A percentile compares a stretch with the other conserved stretches of the same genome.
phyloP scores from a whole-genome alignment of 2,888 invertebrate genomes.

The Marronus borbonicus region DNA sequence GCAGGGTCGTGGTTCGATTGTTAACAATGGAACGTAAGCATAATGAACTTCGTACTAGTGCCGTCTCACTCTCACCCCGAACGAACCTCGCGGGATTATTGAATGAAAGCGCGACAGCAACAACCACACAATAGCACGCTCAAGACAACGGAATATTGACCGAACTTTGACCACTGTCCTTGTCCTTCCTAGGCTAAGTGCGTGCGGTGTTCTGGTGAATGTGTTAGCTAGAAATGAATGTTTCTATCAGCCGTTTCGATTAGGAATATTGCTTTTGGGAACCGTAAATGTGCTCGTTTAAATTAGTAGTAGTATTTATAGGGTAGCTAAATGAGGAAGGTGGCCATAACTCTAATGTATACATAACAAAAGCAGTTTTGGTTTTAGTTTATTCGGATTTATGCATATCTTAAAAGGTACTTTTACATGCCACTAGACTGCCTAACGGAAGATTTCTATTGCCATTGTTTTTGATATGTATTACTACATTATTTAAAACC shows the following conservation, averaged over 20 bases:
- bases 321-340: not conserved
- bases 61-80: constrained; percentile 20
- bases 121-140: not conserved
- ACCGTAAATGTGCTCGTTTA: not conserved
- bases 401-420: no score
- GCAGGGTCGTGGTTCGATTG: constrained; percentile 60
- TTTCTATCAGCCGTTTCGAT: not conserved
- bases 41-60: constrained; percentile 47
- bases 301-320: not conserved
- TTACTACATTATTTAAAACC: no score
- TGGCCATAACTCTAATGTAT: no score
- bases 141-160: constrained; percentile 56
- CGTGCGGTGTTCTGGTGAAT: no score
- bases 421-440: no score
- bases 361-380: no score
- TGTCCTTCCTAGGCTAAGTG: not conserved
- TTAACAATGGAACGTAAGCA: constrained; percentile 55
- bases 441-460: no score
- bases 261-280: not conserved
- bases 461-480: no score
- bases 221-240: not conserved
- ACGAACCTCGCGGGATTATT: constrained; percentile 15
- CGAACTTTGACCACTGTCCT: constrained; percentile 57
- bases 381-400: no score
- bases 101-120: constrained; percentile 33